Evolutionary conservation across 2,888 invertebrate genomes (phyloP).

Genomic region (Caenorhabditis sinica): DNA sequence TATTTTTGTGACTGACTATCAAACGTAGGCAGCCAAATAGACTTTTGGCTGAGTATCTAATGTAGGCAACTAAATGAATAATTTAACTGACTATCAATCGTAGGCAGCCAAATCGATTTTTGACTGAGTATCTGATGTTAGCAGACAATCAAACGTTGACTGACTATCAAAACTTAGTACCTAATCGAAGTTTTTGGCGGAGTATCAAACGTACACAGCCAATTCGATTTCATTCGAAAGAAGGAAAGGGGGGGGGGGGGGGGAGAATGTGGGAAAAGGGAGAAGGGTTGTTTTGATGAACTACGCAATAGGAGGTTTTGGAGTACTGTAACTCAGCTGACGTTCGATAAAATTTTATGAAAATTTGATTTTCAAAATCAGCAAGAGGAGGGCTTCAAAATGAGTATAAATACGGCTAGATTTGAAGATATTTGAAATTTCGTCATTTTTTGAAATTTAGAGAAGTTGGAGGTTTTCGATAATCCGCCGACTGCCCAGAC

Average conservation of each 20-base stretch:
- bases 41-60: no score
- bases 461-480: background rate
- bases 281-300: background rate
- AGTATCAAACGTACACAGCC: background rate
- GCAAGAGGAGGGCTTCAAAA: conserved; percentile 28
- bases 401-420: conserved; percentile 33
- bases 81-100: no score
- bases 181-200: no score
- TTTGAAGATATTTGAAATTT: conserved; percentile 27
- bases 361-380: conserved; percentile 8
- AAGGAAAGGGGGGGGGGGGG: background rate
- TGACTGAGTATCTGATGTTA: no score
- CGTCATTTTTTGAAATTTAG: background rate
- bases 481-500: no score
- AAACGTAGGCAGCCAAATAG: no score
- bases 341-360: background rate
- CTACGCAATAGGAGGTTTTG: background rate
- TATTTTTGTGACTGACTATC: no score
- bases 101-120: no score
- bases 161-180: no score
- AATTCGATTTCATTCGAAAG: conserved; percentile 16
- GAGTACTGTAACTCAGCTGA: background rate
- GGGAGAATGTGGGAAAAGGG: background rate
- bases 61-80: no score
- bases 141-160: no score